Evolutionary conservation across 2,888 invertebrate species (phyloP).

Genomic region (Pilophorus perplexus): DNA sequence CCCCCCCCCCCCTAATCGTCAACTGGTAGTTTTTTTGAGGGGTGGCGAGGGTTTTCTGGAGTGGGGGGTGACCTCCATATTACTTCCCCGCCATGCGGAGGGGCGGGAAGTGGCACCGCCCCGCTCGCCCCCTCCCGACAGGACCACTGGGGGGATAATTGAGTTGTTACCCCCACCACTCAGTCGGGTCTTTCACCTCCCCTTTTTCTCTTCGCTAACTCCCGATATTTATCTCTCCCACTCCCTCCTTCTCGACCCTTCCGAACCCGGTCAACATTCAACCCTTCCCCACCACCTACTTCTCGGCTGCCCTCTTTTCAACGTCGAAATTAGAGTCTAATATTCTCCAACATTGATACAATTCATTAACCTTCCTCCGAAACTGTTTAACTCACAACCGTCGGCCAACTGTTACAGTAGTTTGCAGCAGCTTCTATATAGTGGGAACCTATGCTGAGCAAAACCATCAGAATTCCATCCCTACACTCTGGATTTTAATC

Average conservation of each 20-base stretch:
- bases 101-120: conserved; percentile 5
- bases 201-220: conserved; percentile 7
- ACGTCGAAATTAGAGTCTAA: conserved; percentile 22
- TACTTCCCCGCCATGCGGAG: conserved; percentile 34
- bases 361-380: conserved; percentile 13
- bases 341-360: conserved; percentile 24
- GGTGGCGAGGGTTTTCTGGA: too few relatives aligned
- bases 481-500: too few relatives aligned
- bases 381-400: neutral
- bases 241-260: neutral
- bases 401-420: neutral
- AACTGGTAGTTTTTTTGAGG: too few relatives aligned
- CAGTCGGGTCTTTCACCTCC: conserved; percentile 5
- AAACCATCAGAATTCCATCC: too few relatives aligned
- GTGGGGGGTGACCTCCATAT: conserved; percentile 36
- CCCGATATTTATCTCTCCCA: conserved; percentile 29
- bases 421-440: too few relatives aligned
- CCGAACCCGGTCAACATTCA: neutral
- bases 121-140: conserved; percentile 12
- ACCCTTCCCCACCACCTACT: conserved; percentile 13
- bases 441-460: too few relatives aligned
- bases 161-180: conserved; percentile 36
- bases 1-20: neutral
- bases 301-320: neutral
- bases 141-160: conserved; percentile 37